phyloP scores from a whole-genome alignment of 1,140 invertebrate genomes.

The Formica selysi region DNA sequence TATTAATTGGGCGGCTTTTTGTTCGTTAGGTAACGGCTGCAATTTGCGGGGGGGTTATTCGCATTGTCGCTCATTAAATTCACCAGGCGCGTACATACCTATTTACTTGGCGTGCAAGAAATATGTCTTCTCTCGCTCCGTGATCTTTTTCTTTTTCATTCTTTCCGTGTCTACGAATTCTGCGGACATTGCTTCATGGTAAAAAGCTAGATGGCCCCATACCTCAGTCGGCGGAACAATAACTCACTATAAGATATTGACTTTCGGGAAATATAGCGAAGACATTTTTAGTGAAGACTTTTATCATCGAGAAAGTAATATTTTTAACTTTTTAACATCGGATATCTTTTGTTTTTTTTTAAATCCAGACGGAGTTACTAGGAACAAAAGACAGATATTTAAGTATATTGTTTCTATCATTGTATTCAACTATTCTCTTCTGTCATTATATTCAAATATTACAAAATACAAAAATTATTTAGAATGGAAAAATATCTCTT shows the following conservation, averaged over 20 bases:
- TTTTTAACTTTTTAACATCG: not conserved
- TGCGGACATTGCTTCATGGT: conserved; percentile 26
- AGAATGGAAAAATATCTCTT: too few relatives aligned
- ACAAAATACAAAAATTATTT: too few relatives aligned
- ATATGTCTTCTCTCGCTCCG: conserved; percentile 22
- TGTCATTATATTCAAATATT: too few relatives aligned
- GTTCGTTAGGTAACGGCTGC: conserved; percentile 54
- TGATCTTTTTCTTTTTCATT: not conserved
- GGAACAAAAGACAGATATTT: not conserved
- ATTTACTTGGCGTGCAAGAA: conserved; percentile 32
- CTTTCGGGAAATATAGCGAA: conserved; percentile 46
- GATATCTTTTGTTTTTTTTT: too few relatives aligned
- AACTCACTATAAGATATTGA: conserved; percentile 49
- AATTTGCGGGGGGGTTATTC: conserved; percentile 43
- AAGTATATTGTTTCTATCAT: not conserved
- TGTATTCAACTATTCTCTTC: too few relatives aligned
- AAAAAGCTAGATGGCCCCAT: conserved; percentile 37
- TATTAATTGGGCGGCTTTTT: conserved; percentile 63
- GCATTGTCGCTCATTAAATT: conserved; percentile 62
- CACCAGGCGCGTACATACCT: not conserved
- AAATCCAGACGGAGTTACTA: not conserved
- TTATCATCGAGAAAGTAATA: conserved; percentile 13
- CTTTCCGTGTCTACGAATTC: conserved; percentile 45
- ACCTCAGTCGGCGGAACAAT: conserved; percentile 11
- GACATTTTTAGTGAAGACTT: conserved; percentile 21